Base-by-base conservation (phyloP, 2,888 invertebrate species). In the Thera britannica region DNA sequence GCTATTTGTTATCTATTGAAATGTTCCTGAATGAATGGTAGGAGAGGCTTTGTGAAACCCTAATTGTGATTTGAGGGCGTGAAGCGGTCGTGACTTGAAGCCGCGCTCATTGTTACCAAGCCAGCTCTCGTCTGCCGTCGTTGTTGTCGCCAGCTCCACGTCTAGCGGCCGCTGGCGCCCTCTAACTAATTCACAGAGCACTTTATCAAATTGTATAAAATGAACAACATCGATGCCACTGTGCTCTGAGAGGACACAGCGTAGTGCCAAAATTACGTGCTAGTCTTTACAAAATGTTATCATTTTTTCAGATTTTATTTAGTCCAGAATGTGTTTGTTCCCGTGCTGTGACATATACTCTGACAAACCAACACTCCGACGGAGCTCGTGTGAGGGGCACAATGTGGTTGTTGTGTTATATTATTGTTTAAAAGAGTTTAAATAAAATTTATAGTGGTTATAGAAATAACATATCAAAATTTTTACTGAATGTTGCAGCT, bases 221-320 rank as follows among this genome's bases (percentile, higher is more conserved):
- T 61, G 87, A 90, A 90, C 90, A 90, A 92, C 92, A 90, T 90
- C 86, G 86, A 90, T 86, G 90, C 90, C 91, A 81, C 90, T 89
- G 90, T 84, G 87, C 86, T 82, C 83, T 76, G 83, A 75, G 80
- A 75, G 80, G 84, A 86, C 88, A 86, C 90, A 89, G 92, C 87
- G 89, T 90, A 91, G 93, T 93, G 93, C 93, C 93, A 93, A 93
- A 93, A 93, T 93, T 92, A 89, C 85, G 90, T 93, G 87, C 93
- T 93, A 93, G 93, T 93, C 93, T 90, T 87, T 85, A 86, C 87
- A 90, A 90, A 91, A 57, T 93, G 92, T 93, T 92, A 93, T 92
- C 89, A 89, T 91, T 91, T 86, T 23, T 92, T 92, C 93, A 93
- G 90, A 93, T 93, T 93, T 93, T 93, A 93, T 93, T 92, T 90